These are phyloP conservation scores for Scotopteryx bipunctaria DNA, from an alignment of 2,888 invertebrate species.

Conservation along the genomic window DNA sequence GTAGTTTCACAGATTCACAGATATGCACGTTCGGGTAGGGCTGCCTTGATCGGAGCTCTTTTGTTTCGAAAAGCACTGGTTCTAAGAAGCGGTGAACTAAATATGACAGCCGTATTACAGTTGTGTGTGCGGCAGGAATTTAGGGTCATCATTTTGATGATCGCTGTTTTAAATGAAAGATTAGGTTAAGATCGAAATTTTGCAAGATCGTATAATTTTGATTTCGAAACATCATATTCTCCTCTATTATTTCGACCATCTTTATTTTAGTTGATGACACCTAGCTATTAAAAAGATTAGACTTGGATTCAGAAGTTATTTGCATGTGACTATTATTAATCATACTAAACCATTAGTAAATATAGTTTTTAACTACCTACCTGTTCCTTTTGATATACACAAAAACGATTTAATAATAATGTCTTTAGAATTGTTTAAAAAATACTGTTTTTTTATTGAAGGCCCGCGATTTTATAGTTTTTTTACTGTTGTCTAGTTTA, in stretches of 20 bases:
- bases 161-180: too few species aligned
- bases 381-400: not conserved
- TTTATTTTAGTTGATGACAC: conserved; percentile 37
- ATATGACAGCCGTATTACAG: too few species aligned
- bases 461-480: not conserved
- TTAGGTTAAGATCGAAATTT: too few species aligned
- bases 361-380: conserved; percentile 21
- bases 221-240: conserved; percentile 27
- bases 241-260: conserved; percentile 22
- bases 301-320: conserved; percentile 29
- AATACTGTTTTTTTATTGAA: not conserved
- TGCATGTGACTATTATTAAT: conserved; percentile 29
- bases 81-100: too few species aligned
- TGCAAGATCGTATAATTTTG: conserved; percentile 22
- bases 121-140: too few species aligned
- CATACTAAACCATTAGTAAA: conserved; percentile 24
- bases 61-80: not conserved
- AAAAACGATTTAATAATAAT: conserved; percentile 2
- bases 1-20: not conserved
- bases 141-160: too few species aligned
- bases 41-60: not conserved
- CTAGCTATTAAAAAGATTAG: conserved; percentile 28
- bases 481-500: not conserved
- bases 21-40: not conserved
- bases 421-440: not conserved